Base-by-base conservation (phyloP, 2,113 vertebrate genomes). In the Hippoglossus stenolepis region DNA sequence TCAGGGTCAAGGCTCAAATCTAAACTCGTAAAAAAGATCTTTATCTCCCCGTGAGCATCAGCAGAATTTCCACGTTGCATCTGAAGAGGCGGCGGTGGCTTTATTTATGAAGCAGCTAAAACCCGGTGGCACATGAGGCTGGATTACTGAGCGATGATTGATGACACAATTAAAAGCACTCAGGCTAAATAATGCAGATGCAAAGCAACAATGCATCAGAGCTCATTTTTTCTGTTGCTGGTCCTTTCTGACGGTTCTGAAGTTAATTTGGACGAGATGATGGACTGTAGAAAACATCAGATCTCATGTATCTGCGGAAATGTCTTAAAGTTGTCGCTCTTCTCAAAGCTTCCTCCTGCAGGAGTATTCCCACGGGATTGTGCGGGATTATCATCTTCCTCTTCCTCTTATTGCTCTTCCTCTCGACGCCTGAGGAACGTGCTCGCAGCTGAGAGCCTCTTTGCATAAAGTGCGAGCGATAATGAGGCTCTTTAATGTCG, bases 381-480 rank as follows among this genome's bases (percentile, higher is more conserved):
- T 5, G 6, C 35, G 1, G 83, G 83, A 91, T 91, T 86, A 89
- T 11, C 18, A 56, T 77, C 23, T 12, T n/a, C 12, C 77, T 65
- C 65, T 59, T 68, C 60, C 12, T 68, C 53, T 28, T 35, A 8
- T 9, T 9, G 31, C 21, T 49, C 47, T 49, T 49, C 47, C 47
- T 49, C 51, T 70, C 38, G 20, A 53, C 49, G 79, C 75, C 66
- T 63, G 49, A 67, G 43, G 59, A 54, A 75, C 77, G 61, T 47
- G 69, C 83, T 73, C 0, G 0, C 76, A 79, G 81, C 73, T 47
- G 51, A 79, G 71, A 77, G 65, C n/a, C 28, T 12, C 75, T 89
- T 82, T 87, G 84, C 87, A 88, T 88, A 85, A 89, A 88, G 51
- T 26, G 26, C 3, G 1, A 71, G 76, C 65, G 15, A 71, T 66